Base-by-base conservation (phyloP, 2,888 invertebrate genomes). In the Nymphalis c-album region DNA sequence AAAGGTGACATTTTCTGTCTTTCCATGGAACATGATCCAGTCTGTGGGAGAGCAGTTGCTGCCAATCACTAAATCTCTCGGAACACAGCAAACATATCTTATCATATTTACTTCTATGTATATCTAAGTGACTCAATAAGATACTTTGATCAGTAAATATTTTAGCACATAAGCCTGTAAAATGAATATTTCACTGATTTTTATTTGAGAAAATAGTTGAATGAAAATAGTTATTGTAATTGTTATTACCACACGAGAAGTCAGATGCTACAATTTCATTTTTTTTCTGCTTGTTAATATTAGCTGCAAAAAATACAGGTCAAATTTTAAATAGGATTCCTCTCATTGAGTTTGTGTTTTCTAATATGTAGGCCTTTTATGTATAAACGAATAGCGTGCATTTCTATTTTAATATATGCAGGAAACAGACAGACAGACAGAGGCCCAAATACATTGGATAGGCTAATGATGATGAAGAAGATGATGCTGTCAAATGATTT, bases 21-120 rank as follows among this genome's bases (percentile, higher is more conserved):
- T 71, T 73, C 0, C 63, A 26, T 0, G 80, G 78, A 7, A 87
- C 60, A 69, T 90, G 89, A 16, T 66, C 57, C 0, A 85, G 31
- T 57, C 90, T 77, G 68, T 90, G 90, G 0, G 80, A 76, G 0
- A 88, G 71, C 2, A 87, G 63, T 40, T 83, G 78, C 0, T 84
- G 80, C 75, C 81, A 78, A 10, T 79, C 76, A 17, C 58, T 67
- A n/a, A 80, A 76, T 0, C 18, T 51, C 40, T 81, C 78, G 3
- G 63, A 20, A 66, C 89, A 90, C 53, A 82, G 59, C 7, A 13
- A 57, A 74, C 90, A 90, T 0, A 58, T 60, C 7, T 66, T 73
- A 8, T 73, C 74, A 1, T 68, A 70, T 61, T 75, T 40, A 40
- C 4, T 40, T 40, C 40, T 82, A 65, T 90, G 90, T 4, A 60